These are phyloP conservation scores for Thunnus albacares DNA, from an alignment of 2,797 vertebrate genomes.

Conservation along the genomic window DNA sequence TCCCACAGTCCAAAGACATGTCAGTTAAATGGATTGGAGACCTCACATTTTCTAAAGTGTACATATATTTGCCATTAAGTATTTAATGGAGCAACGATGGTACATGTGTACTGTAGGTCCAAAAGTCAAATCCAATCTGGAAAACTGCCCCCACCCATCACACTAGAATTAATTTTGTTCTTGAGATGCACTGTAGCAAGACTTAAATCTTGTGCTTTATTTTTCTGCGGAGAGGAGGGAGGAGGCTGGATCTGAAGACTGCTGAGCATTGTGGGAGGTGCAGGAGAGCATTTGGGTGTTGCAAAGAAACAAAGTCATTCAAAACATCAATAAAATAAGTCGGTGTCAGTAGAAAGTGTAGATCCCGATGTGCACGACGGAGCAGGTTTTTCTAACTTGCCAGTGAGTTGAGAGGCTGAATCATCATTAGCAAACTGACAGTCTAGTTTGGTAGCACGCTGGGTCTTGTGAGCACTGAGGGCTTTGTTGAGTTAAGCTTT, in stretches of 20 bases:
- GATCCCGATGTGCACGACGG: constrained; percentile 35
- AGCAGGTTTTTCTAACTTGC: constrained; percentile 52
- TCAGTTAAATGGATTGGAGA: not conserved
- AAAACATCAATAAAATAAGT: constrained; percentile 63
- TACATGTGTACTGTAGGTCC: not conserved
- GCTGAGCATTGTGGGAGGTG: constrained; percentile 34
- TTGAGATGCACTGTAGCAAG: not conserved
- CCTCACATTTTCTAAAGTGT: not conserved
- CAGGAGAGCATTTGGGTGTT: constrained; percentile 39
- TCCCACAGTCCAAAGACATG: not conserved
- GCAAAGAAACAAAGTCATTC: constrained; percentile 57
- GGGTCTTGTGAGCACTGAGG: constrained; percentile 66
- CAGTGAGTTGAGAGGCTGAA: constrained; percentile 64
- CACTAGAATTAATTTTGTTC: not conserved
- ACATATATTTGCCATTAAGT: not conserved
- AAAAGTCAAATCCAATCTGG: constrained; percentile 6
- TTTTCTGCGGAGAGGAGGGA: constrained; percentile 15
- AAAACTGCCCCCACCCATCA: not conserved
- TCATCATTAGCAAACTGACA: constrained; percentile 62
- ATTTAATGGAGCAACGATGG: not conserved
- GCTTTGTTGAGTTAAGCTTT: constrained; percentile 73
- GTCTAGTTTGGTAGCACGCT: constrained; percentile 51
- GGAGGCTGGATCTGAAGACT: constrained; percentile 24
- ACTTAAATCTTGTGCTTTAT: constrained; percentile 25
- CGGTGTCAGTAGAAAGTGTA: constrained; percentile 43